Percentiles rank a stretch among this genome's conserved stretches.
These are phyloP conservation scores for Callionymus lyra DNA, from an alignment of 2,113 vertebrate species.

Conservation along the genomic window DNA sequence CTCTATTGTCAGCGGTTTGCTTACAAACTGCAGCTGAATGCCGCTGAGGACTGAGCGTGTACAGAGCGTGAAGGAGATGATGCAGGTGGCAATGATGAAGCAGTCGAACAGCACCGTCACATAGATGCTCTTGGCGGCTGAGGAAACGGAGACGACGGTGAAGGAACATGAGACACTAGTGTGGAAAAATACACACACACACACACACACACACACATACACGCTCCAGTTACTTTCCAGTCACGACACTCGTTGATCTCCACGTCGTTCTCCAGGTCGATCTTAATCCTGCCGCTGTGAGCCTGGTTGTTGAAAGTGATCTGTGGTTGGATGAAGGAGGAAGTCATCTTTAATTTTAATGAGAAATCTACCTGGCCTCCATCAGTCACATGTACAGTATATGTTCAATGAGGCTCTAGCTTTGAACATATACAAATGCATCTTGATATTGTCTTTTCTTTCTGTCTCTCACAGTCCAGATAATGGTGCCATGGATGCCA, in stretches of 20 bases:
- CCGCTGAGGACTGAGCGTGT: conserved; percentile 79
- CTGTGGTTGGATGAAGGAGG: conserved; percentile 51
- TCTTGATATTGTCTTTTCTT: too few relatives aligned
- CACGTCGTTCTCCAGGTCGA: conserved; percentile 82
- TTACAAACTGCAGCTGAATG: conserved; percentile 77
- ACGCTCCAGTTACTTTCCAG: conserved; percentile 81
- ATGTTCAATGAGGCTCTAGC: too few relatives aligned
- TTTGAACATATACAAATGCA: too few relatives aligned
- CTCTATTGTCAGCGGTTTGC: conserved; percentile 25
- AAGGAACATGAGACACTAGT: neutral
- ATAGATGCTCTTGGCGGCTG: conserved; percentile 80
- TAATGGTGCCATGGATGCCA: too few relatives aligned
- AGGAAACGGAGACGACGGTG: conserved; percentile 12
- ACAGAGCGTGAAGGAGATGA: conserved; percentile 77
- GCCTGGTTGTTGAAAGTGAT: conserved; percentile 84
- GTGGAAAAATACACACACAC: conserved; percentile 45
- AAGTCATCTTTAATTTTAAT: neutral
- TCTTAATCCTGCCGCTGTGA: conserved; percentile 88
- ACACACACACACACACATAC: conserved; percentile 75
- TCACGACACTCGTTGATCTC: conserved; percentile 85
- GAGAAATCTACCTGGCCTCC: too few relatives aligned
- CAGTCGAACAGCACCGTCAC: conserved; percentile 84
- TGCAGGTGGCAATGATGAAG: conserved; percentile 78
- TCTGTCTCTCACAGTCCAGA: too few relatives aligned
- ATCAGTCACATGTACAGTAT: too few relatives aligned